Evolutionary conservation across 2,888 invertebrate genomes (phyloP), one percentile per base, ranked within the genome.

Genomic region (Tholera decimalis): DNA sequence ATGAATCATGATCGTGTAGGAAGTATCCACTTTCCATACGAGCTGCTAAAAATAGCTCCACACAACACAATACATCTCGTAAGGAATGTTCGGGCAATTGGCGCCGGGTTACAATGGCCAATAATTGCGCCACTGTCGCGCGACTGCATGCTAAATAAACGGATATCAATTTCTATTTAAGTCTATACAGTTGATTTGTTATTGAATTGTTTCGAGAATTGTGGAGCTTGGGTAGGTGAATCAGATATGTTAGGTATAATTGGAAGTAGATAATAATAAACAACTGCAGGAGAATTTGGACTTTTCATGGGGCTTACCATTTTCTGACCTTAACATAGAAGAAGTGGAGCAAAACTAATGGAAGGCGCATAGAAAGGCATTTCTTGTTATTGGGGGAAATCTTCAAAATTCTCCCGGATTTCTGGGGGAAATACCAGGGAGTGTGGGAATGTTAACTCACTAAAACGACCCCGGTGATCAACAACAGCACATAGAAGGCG

Each of bases 91-190:
- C 26, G 15, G 7, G 37, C 60, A 39, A 60, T 18, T 41, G 18
- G 8, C 28, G 62, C 33, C 15, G 1, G n/a, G 47, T 33, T 51
- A 75, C 77, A 71, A 39, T 65, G 39, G 64, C 60, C 63, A 58
- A 64, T 57, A 49, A 53, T 79, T 67, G 64, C 61, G 56, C 80
- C 71, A 79, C 75, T 78, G 64, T 68, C 35, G 51, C 53, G 28
- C 55, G 47, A 58, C 57, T 77, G 50, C 26, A 37, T 61, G 39
- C 18, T 65, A 28, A 66, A 7, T 61, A 39, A 28, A 41, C 47
- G 39, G 61, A 60, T 71, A 71, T 60, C 26, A 47, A 37, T 71
- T 60, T 22, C 26, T 60, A 37, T 71, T 60, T 22, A 22, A 13
- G 30, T 71, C 39, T 18, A 35, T 22, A 47, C 9, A 15, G 33